These are phyloP conservation scores for Ophion obscuratus DNA, from an alignment of 2,888 invertebrate genomes.

Conservation along the genomic window DNA sequence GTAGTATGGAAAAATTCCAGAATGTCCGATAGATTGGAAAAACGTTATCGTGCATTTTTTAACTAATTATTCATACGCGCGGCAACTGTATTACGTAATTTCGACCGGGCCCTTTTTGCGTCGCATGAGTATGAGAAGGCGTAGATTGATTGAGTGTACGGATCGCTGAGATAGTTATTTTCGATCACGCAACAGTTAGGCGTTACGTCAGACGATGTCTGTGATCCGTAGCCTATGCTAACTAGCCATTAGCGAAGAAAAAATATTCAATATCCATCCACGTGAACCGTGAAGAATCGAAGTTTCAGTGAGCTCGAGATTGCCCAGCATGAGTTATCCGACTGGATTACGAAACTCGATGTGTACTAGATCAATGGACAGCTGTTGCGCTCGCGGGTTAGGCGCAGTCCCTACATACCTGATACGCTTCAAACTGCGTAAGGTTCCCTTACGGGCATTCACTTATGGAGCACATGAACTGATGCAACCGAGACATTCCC, in stretches of 20 bases:
- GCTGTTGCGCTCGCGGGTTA: conserved; percentile 41
- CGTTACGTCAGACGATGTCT: conserved; percentile 21
- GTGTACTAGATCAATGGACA: conserved; percentile 4
- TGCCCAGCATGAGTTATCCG: conserved; percentile 33
- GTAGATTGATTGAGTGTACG: conserved; percentile 16
- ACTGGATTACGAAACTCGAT: conserved; percentile 48
- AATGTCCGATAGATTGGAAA: background rate
- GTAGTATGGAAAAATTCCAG: background rate
- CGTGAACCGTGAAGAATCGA: conserved; percentile 2
- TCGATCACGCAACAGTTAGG: conserved; percentile 23
- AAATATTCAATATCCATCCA: conserved; percentile 13
- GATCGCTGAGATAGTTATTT: background rate
- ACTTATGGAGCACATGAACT: conserved; percentile 14
- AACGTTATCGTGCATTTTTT: background rate
- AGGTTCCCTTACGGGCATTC: conserved; percentile 38
- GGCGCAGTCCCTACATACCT: background rate
- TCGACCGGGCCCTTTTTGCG: background rate
- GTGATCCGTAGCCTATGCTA: background rate
- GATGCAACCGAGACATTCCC: conserved; percentile 24
- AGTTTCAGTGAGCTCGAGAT: conserved; percentile 29
- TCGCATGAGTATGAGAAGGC: background rate
- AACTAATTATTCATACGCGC: background rate
- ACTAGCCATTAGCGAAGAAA: conserved; percentile 7
- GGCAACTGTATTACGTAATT: background rate
- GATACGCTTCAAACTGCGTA: conserved; percentile 3